These are phyloP conservation scores for Nilaparvata lugens DNA, from an alignment of 1,140 invertebrate species.

Conservation along the genomic window DNA sequence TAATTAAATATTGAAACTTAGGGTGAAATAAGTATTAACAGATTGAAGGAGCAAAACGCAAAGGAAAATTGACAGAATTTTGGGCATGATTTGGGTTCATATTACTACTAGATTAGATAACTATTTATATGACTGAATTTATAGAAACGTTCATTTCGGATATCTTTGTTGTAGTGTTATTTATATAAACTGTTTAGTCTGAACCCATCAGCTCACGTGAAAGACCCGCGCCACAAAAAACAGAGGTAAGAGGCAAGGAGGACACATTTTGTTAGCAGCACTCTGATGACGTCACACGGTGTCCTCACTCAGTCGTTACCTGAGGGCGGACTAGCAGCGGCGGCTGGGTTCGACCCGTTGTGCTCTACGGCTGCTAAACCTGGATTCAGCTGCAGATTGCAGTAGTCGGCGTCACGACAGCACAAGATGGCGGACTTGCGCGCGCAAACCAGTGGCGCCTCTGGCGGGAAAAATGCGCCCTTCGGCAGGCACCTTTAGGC, in stretches of 20 bases:
- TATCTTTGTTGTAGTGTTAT: no score
- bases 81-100: no score
- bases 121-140: no score
- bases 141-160: no score
- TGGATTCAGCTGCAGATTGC: constrained; percentile 47
- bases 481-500: constrained; percentile 54
- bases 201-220: background rate
- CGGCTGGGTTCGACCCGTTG: background rate
- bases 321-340: background rate
- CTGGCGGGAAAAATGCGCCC: constrained; percentile 59
- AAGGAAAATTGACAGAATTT: no score
- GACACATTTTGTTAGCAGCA: background rate
- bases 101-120: no score
- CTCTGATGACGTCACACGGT: background rate
- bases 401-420: constrained; percentile 52
- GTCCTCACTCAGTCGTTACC: constrained; percentile 14
- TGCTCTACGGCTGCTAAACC: constrained; percentile 36
- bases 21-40: no score
- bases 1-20: no score
- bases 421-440: constrained; percentile 46
- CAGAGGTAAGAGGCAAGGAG: no score
- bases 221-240: background rate
- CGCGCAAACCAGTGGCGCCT: constrained; percentile 53
- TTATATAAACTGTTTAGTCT: no score
- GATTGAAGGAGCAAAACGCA: no score